phyloP scores from a whole-genome alignment of 2,797 vertebrate species.

The Thalassophryne amazonica region DNA sequence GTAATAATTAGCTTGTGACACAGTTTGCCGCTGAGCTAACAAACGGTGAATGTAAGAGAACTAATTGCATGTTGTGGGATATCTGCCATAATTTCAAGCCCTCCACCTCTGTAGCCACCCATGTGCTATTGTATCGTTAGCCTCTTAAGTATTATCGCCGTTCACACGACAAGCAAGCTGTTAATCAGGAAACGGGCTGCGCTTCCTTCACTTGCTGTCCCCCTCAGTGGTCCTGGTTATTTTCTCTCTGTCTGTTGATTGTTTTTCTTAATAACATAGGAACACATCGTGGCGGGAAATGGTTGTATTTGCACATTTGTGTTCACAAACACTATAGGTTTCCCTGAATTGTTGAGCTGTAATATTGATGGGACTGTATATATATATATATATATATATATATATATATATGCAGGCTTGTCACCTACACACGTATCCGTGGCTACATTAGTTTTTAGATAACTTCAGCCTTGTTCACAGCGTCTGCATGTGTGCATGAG shows the following conservation, averaged over 20 bases:
- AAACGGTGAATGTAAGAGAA: slow-evolving; percentile 41
- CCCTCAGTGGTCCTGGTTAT: slow-evolving; percentile 53
- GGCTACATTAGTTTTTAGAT: slow-evolving; percentile 29
- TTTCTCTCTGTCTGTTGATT: slow-evolving; percentile 58
- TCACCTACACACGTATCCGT: slow-evolving; percentile 8
- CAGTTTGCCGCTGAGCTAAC: slow-evolving; percentile 52
- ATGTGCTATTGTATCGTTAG: slow-evolving; percentile 58
- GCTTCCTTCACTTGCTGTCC: slow-evolving; percentile 37
- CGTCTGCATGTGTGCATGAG: slow-evolving; percentile 36
- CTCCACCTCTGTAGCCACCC: slow-evolving; percentile 42
- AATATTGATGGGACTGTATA: slow-evolving; percentile 22
- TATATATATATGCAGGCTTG: no score
- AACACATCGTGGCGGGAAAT: slow-evolving; percentile 29
- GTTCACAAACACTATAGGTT: slow-evolving; percentile 24
- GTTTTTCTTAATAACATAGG: slow-evolving; percentile 40
- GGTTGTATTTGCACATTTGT: slow-evolving; percentile 33
- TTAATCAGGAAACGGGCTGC: slow-evolving; percentile 64
- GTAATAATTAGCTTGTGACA: slow-evolving; percentile 61
- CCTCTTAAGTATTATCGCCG: slow-evolving; percentile 57
- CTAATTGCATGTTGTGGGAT: slow-evolving; percentile 59
- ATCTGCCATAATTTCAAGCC: slow-evolving; percentile 53
- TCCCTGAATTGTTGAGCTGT: slow-evolving; percentile 17
- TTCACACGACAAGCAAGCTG: slow-evolving; percentile 53
- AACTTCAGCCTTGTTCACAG: slow-evolving; percentile 24
- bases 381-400: no score